Conservation (phyloP, 2,113 vertebrate species). For the Lepus americanus region DNA sequence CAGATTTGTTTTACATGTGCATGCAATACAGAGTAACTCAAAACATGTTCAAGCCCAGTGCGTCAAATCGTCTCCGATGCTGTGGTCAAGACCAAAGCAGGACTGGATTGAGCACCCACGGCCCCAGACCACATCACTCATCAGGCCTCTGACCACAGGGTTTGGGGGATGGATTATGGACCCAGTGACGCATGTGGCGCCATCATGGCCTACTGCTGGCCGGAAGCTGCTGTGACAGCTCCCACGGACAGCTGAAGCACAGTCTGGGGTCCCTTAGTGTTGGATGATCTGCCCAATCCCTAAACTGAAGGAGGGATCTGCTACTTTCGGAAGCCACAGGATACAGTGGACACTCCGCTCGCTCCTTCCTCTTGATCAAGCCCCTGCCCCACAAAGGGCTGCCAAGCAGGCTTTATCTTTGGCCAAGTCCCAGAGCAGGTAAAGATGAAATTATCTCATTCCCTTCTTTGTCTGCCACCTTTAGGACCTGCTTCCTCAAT, state of each 20-base stretch:
- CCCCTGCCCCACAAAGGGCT: background rate
- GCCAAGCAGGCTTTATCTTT: background rate
- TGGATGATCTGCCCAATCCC: background rate
- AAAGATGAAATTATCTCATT: background rate
- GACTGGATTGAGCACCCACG: background rate
- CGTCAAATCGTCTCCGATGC: background rate
- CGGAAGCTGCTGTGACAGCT: background rate
- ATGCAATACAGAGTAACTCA: slow-evolving; percentile 50
- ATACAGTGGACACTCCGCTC: background rate
- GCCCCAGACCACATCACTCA: slow-evolving; percentile 50
- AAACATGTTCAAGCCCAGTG: slow-evolving; percentile 60
- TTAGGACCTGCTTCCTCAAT: background rate
- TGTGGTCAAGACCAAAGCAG: slow-evolving; percentile 72
- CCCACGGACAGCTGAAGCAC: background rate
- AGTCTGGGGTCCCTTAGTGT: background rate
- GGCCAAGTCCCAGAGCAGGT: background rate
- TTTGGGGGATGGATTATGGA: background rate
- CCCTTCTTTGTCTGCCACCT: background rate
- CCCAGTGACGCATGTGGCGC: background rate
- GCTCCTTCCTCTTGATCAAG: background rate
- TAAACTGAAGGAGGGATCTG: background rate
- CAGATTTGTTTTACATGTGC: slow-evolving; percentile 78
- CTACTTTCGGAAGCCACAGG: background rate
- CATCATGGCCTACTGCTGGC: rapidly evolving
- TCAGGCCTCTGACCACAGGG: background rate